Base-by-base conservation (phyloP, 30 jellyfish, hydroid and myxozoan genomes). In the Aurelia coerulea region DNA sequence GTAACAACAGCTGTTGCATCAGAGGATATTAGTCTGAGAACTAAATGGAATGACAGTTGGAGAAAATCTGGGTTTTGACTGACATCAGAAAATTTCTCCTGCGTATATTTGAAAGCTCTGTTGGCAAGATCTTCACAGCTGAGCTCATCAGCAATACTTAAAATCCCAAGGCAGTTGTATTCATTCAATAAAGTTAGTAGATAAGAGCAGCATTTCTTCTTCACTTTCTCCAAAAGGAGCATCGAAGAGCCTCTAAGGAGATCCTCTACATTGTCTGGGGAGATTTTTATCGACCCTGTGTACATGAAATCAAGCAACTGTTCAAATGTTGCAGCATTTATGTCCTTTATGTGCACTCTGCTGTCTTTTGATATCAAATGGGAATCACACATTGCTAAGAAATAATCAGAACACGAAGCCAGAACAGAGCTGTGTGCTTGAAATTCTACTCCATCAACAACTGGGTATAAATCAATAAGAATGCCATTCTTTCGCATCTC, bases 371-470 rank as follows among this genome's bases (percentile, higher is more conserved):
- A 92, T n/a, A 89, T 73, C 37, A 89, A 32, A 53, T 73, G 74
- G 1, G 97, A 89, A 11, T 81, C 86, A 68, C 97, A 95, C 95
- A 95, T 65, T 8, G 97, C 93, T 32, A 90, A 74, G 73, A 95
- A 95, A 73, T 89, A 95, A 76, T 90, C 99, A 63, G 98, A 78
- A 53, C 89, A 78, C 19, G 97, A 74, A 0, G 97, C 97, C 70
- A 95, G 75, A 8, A 95, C 90, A 31, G 87, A 52, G 59, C 83
- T 71, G 73, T 95, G 99, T 8, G 92, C 94, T 11, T 95, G 91
- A 56, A 89, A 95, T 51, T 68, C 92, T 23, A 70, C 39, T 8
- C 92, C 96, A 42, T 90, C 97, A 1, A 88, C 97, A 19, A 60
- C 87, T 0, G 95, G 97, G 60, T 76, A 58, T 9, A 95, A 19